A percentile compares a stretch with the other conserved stretches of the same genome.
Conservation (phyloP, 2,797 vertebrate genomes). For the Rachycentron canadum region DNA sequence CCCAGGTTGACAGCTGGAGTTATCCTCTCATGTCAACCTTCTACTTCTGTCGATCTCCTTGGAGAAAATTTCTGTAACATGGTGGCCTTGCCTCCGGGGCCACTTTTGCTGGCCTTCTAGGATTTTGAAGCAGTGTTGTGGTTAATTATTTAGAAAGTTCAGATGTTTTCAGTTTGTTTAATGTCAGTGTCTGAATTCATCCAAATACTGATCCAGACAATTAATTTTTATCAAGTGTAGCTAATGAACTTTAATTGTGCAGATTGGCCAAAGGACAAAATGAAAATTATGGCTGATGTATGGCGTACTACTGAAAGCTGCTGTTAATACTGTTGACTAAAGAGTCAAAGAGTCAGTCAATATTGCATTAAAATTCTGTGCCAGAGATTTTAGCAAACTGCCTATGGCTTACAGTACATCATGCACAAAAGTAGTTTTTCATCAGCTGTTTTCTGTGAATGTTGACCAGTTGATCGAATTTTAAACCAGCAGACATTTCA, state of each 20-base stretch:
- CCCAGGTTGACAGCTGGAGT: not conserved
- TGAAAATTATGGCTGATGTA: not conserved
- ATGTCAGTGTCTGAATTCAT: not conserved
- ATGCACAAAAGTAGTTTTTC: not conserved
- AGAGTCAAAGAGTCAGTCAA: not conserved
- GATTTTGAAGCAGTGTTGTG: not conserved
- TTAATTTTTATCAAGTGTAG: slow-evolving; percentile 3
- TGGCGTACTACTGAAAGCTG: not conserved
- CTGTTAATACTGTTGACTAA: not conserved
- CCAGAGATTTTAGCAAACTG: not conserved
- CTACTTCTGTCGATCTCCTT: not conserved
- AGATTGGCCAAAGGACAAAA: not conserved
- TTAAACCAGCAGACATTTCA: slow-evolving; percentile 5
- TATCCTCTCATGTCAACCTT: not conserved
- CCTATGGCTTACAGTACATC: not conserved
- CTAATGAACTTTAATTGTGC: slow-evolving; percentile 13
- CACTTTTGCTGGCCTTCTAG: not conserved
- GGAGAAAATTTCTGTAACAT: not conserved
- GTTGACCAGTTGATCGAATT: not conserved
- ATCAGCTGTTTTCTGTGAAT: not conserved
- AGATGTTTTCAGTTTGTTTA: not conserved
- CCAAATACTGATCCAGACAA: not conserved
- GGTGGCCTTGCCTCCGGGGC: not conserved
- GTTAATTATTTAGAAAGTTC: slow-evolving; percentile 12
- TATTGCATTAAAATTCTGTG: not conserved